These are phyloP conservation scores for Anorthoa munda DNA, from an alignment of 2,888 invertebrate genomes.

Conservation along the genomic window DNA sequence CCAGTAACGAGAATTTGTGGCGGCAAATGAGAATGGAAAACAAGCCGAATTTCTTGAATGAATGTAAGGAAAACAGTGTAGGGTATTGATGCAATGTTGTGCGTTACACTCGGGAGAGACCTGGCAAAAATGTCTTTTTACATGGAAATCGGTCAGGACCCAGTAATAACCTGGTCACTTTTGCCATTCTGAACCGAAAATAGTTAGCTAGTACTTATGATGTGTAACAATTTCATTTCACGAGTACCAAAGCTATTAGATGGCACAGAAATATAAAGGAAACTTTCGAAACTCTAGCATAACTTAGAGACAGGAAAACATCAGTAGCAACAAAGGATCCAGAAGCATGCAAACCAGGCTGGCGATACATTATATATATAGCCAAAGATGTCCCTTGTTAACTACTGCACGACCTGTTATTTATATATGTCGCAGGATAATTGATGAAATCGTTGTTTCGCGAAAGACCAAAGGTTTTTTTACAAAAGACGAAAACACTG, in stretches of 20 bases:
- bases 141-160: neutral
- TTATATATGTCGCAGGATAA: constrained; percentile 15
- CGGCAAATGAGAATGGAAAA: constrained; percentile 18
- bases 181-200: neutral
- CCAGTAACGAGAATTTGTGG: constrained; percentile 25
- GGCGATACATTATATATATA: constrained; percentile 27
- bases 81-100: constrained; percentile 1
- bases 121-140: neutral
- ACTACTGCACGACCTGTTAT: constrained; percentile 54
- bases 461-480: too few relatives aligned
- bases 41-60: constrained; percentile 3
- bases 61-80: neutral
- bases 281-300: constrained; percentile 17
- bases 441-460: too few relatives aligned
- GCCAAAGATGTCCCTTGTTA: constrained; percentile 46
- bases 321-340: constrained; percentile 11
- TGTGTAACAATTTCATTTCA: too few relatives aligned
- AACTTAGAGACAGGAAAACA: neutral
- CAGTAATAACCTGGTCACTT: too few relatives aligned
- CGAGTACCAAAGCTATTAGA: too few relatives aligned
- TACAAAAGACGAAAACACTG: too few relatives aligned
- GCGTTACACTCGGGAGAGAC: too few relatives aligned
- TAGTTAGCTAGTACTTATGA: too few relatives aligned
- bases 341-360: constrained; percentile 9
- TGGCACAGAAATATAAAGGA: neutral